phyloP scores from a whole-genome alignment of 2,888 invertebrate genomes.

The Mellilla xanthometata region DNA sequence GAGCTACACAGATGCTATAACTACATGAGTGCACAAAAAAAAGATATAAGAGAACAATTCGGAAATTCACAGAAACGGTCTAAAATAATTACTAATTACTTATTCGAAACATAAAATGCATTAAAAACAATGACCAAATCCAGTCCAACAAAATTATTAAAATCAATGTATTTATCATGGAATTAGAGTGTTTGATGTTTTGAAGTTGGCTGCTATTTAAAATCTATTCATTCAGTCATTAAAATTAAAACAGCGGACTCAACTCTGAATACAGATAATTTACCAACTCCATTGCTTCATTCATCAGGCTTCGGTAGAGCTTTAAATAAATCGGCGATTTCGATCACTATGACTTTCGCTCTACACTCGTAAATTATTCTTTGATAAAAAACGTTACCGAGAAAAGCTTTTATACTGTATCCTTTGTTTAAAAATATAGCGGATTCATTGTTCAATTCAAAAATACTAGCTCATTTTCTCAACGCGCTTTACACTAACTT shows the following conservation, averaged over 20 bases:
- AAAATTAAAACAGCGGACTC: constrained; percentile 17
- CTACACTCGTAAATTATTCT: constrained; percentile 20
- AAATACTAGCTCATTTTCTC: constrained; percentile 4
- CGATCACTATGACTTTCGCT: constrained; percentile 38
- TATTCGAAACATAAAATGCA: too few relatives aligned
- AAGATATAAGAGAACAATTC: too few relatives aligned
- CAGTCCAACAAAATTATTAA: too few relatives aligned
- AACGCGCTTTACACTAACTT: not conserved
- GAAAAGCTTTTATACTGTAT: constrained; percentile 14
- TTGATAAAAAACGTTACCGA: constrained; percentile 19
- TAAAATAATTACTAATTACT: too few relatives aligned
- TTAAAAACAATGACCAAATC: too few relatives aligned
- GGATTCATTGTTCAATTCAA: constrained; percentile 2
- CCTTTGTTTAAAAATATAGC: constrained; percentile 17
- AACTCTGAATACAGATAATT: constrained; percentile 42
- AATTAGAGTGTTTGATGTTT: too few relatives aligned
- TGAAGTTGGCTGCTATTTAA: too few relatives aligned
- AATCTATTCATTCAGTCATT: too few relatives aligned
- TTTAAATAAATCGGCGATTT: constrained; percentile 43
- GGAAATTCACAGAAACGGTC: too few relatives aligned
- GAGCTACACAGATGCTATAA: too few relatives aligned
- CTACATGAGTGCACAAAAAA: too few relatives aligned
- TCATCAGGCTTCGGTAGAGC: constrained; percentile 45
- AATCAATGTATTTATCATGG: too few relatives aligned
- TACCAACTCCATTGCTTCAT: constrained; percentile 50